Base-by-base conservation (phyloP, 2,113 vertebrate genomes). In the Corythornis vintsioides region DNA sequence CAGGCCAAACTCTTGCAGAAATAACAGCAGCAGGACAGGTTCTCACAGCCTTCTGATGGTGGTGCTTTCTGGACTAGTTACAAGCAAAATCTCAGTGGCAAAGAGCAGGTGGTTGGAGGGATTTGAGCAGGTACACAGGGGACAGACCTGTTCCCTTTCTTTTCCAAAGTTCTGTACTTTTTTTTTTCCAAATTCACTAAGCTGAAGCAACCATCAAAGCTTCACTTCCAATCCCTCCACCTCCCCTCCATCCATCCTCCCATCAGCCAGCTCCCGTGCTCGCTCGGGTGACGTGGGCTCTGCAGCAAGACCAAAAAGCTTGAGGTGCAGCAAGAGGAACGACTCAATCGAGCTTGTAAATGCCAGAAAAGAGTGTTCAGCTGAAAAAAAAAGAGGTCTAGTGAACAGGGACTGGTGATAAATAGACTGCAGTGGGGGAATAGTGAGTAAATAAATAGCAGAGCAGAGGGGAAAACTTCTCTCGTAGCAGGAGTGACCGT, bases 281-380 rank as follows among this genome's bases (percentile, higher is more conserved):
- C 4, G 2, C 33, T 10, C 33, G 0, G 1, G 0, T 28, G 71
- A 15, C 2, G 4, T 9, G 72, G 17, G 42, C 60, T 67, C 81
- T 84, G 81, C 82, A 78, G 72, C 78, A 8, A 42, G 20, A 13
- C 52, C 64, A 5, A 21, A 21, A 78, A 83, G 63, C 78, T 65
- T 61, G 66, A 81, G 59, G n/a, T 52, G 72, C 53, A 29, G 64
- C 38, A 48, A 47, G 47, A 50, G 16, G 38, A 85, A 13, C 8
- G 2, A 69, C 83, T 85, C 76, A 4, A 18, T 25, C 2, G 29
- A 89, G 67, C 66, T 52, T 57, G 84, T 20, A 80, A 87, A 74
- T 42, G 61, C 45, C 20, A 5, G 67, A 8, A 86, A 52, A 35
- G 5, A 42, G 13, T 15, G 38, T 8, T 77, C 20, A 2, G 64